phyloP scores from a whole-genome alignment of 1,140 invertebrate genomes.

The Saccostrea glomerata region DNA sequence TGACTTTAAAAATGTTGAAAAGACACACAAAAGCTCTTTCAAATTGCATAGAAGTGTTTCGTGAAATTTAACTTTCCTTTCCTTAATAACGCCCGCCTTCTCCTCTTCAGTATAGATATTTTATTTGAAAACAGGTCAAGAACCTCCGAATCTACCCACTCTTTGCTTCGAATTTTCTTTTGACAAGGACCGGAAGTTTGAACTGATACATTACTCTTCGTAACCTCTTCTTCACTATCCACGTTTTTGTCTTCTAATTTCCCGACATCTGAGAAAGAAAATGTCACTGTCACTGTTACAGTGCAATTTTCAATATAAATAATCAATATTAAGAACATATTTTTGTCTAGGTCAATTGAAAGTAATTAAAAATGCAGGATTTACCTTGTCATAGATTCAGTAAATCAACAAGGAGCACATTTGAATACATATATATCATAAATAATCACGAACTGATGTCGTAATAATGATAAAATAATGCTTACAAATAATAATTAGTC shows the following conservation, averaged over 20 bases:
- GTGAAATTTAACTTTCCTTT: constrained; percentile 12
- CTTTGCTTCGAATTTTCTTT: constrained; percentile 24
- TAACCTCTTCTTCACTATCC: neutral
- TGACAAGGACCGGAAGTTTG: constrained; percentile 22
- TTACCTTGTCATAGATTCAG: neutral
- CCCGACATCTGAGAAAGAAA: neutral
- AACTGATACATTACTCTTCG: neutral
- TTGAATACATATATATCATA: neutral
- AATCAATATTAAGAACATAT: neutral
- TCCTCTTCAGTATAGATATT: neutral
- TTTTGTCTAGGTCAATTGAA: neutral
- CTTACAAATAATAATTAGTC: constrained; percentile 16
- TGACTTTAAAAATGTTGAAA: too few relatives aligned
- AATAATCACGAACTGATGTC: neutral
- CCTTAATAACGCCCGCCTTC: neutral
- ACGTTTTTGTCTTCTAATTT: neutral
- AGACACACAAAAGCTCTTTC: too few relatives aligned
- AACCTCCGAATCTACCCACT: neutral
- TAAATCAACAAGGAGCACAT: neutral
- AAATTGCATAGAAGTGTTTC: too few relatives aligned
- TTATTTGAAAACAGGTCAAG: neutral
- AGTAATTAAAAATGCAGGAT: neutral
- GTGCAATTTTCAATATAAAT: too few relatives aligned
- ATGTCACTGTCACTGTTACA: neutral
- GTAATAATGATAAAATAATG: neutral